Evolutionary conservation across 1,140 invertebrate species (phyloP), one percentile per base, ranked within the genome.

Genomic region (Asbolus verrucosus): DNA sequence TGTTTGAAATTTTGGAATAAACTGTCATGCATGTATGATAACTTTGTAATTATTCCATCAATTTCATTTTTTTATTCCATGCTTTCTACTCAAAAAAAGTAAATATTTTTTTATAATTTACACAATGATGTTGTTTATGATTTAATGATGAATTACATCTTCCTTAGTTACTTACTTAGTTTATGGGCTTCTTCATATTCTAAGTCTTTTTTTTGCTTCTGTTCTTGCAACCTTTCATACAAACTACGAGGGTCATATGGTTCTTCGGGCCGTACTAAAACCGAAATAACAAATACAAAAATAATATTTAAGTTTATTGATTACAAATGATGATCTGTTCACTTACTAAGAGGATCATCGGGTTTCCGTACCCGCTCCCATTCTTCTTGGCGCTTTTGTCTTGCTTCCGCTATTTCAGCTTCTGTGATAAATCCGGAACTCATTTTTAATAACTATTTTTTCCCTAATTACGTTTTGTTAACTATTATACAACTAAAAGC

Each of bases 141-240:
- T n/a, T n/a, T n/a, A n/a, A n/a, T n/a, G n/a, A n/a, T n/a, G n/a
- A n/a, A n/a, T n/a, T n/a, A n/a, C n/a, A n/a, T n/a, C n/a, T n/a
- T n/a, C n/a, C n/a, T n/a, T n/a, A n/a, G n/a, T 27, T 36, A 84
- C 86, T 84, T 87, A 97, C 95, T 97, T 4, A 98, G 83, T 84
- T 94, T 95, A 77, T 94, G 92, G 6, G 95, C 90, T 83, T 98
- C 96, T 83, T 98, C 96, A 87, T 91, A 96, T 85, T 98, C 96
- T 31, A 93, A 86, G 77, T 98, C 93, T 76, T 92, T 92, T 81
- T 93, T 94, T 41, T 91, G 87, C 79, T 94, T 94, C 77, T 98
- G 94, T 77, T 97, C 95, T 82, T 98, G 91, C 6, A 98, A 83
- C 31, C 94, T 86, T 39, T 97, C 93, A 83, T 88, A 98, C 6